Conservation (phyloP, 2,888 invertebrate species). For the Pterobdella sp. region DNA sequence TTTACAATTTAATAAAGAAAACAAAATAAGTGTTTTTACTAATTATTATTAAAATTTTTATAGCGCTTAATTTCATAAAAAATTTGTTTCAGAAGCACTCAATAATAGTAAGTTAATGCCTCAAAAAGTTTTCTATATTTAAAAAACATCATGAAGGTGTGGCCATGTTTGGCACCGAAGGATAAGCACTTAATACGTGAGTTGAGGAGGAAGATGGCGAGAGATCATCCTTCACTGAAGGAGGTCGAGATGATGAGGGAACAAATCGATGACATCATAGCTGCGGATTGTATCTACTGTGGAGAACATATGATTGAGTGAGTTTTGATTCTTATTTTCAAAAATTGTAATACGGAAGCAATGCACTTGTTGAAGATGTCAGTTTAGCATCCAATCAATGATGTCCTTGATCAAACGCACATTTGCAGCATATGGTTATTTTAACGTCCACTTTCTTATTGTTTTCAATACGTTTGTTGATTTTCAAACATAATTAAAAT, state of each 20-base stretch:
- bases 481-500: not conserved
- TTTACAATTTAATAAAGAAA: too few species aligned
- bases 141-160: conserved; percentile 55
- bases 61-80: not conserved
- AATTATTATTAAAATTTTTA: not conserved
- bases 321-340: not conserved
- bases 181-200: conserved; percentile 55
- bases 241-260: conserved; percentile 53
- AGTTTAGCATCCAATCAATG: too few species aligned
- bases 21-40: not conserved
- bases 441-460: not conserved
- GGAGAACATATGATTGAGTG: conserved; percentile 79
- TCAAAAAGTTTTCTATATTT: not conserved
- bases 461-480: not conserved
- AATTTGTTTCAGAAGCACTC: not conserved
- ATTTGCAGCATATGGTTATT: not conserved
- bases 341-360: too few species aligned
- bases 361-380: too few species aligned
- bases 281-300: conserved; percentile 84
- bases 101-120: not conserved
- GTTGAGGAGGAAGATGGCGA: conserved; percentile 48
- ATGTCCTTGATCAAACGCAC: too few species aligned
- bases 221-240: not conserved
- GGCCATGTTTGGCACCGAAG: conserved; percentile 58
- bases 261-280: conserved; percentile 79